Base-by-base conservation (phyloP, 2,888 invertebrate species). In the Troilus luridus region DNA sequence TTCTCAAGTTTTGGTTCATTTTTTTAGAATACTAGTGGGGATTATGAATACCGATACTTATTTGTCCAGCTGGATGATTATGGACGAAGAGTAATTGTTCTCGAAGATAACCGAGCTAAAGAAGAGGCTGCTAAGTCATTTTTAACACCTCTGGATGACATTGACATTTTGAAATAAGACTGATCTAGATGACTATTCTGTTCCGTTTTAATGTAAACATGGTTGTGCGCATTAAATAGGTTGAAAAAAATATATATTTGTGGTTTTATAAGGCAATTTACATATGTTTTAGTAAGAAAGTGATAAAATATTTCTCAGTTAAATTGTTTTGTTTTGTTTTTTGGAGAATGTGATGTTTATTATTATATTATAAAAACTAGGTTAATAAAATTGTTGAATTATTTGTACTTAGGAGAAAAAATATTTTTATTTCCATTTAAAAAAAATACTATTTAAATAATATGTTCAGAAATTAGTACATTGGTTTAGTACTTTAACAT, bases 1-100 rank as follows among this genome's bases (percentile, higher is more conserved):
- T 92, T 93, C 96, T 95, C 90, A 67, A 9, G 8, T 9, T n/a
- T 64, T 60, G 12, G 60, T 92, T 93, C 92, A 93, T 93, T 92
- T 93, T 96, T 95, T 91, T 94, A 98, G 98, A 96, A 97, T 94
- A 95, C 96, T 67, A 95, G 95, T 93, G 97, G 97, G 0, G 95
- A 96, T 92, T 98, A 96, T 93, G 96, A 97, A 93, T 98, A 97
- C 94, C 95, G 97, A 92, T 98, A 98, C 94, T 94, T 98, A 90
- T 96, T 98, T 93, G 97, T 98, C 7, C 97, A 98, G 94, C 94
- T 98, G 62, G 97, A 98, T 94, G 97, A 97, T 93, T 96, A 96
- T 93, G 96, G 96, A 21, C 95, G 96, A 72, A 96, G 96, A 93
- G 96, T 96, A 14, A 97, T 98, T 91, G 95, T 97, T 77, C 94